A percentile compares a stretch with the other conserved stretches of the same genome.
phyloP scores from a whole-genome alignment of 2,888 invertebrate genomes.

The Drosophila heteroneura region DNA sequence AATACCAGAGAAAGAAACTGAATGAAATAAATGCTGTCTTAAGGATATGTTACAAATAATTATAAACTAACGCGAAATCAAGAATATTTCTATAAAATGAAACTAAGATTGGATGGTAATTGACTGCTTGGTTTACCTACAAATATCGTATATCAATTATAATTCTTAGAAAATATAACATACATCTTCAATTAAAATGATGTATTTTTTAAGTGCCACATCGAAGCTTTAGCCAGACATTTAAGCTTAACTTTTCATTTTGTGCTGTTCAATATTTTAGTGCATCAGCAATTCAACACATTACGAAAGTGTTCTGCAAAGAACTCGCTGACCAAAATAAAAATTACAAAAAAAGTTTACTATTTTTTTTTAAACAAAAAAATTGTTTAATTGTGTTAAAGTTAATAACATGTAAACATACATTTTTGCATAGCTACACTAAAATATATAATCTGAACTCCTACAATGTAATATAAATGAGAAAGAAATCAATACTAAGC shows the following conservation, averaged over 20 bases:
- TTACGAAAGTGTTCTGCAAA: constrained; percentile 62
- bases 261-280: constrained; percentile 21
- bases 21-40: constrained; percentile 2
- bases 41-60: constrained; percentile 14
- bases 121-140: constrained; percentile 1
- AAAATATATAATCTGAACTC: constrained; percentile 21
- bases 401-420: constrained; percentile 55
- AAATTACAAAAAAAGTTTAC: constrained; percentile 5
- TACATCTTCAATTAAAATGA: neutral
- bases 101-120: constrained; percentile 63
- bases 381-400: constrained; percentile 29
- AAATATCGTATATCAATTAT: constrained; percentile 1
- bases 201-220: constrained; percentile 12
- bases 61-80: neutral
- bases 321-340: constrained; percentile 51
- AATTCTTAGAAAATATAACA: constrained; percentile 4
- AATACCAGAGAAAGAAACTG: constrained; percentile 1
- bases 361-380: constrained; percentile 15
- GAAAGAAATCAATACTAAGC: neutral
- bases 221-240: constrained; percentile 5
- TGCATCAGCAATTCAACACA: constrained; percentile 62
- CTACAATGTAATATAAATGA: constrained; percentile 20
- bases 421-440: constrained; percentile 38
- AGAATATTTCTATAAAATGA: constrained; percentile 44
- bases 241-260: constrained; percentile 36